phyloP scores from a whole-genome alignment of 1,140 invertebrate genomes.

The Drosophila eugracilis region DNA sequence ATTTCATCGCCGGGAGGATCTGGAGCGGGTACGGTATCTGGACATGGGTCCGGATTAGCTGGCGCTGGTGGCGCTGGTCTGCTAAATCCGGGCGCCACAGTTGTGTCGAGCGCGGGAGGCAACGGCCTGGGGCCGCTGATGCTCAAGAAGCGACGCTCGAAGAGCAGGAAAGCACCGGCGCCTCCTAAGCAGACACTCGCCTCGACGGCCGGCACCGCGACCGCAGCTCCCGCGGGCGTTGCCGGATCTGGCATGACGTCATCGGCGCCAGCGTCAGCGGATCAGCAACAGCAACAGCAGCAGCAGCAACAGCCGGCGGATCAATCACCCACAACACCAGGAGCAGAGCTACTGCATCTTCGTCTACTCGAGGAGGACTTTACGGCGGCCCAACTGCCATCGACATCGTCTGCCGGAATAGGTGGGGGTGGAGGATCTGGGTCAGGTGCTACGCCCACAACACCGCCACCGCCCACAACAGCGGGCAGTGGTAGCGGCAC shows the following conservation, averaged over 20 bases:
- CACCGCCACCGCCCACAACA: constrained; percentile 27
- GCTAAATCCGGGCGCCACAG: constrained; percentile 83
- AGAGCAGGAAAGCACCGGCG: constrained; percentile 89
- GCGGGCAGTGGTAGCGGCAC: constrained; percentile 31
- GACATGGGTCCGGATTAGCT: constrained; percentile 32
- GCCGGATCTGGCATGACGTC: constrained; percentile 72
- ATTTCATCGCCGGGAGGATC: constrained; percentile 79
- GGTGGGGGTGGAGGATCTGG: constrained; percentile 6
- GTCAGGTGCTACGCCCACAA: constrained; percentile 36
- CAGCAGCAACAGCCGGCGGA: background rate
- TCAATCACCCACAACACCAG: constrained; percentile 9
- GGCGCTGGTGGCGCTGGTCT: constrained; percentile 80
- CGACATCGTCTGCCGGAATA: constrained; percentile 15
- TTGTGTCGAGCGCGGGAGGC: constrained; percentile 85
- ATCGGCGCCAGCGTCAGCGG: constrained; percentile 64
- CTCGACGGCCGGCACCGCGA: constrained; percentile 50
- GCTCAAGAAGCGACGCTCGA: constrained; percentile 89
- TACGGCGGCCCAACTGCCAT: constrained; percentile 51
- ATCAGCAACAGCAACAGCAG: constrained; percentile 20
- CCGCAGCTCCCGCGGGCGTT: constrained; percentile 47
- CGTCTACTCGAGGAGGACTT: constrained; percentile 80
- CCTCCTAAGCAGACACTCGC: constrained; percentile 85
- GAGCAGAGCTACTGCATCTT: constrained; percentile 61
- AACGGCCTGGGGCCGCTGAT: constrained; percentile 88
- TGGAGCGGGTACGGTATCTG: constrained; percentile 70